phyloP scores from a whole-genome alignment of 1,140 invertebrate species.

The Trialeurodes vaporariorum region DNA sequence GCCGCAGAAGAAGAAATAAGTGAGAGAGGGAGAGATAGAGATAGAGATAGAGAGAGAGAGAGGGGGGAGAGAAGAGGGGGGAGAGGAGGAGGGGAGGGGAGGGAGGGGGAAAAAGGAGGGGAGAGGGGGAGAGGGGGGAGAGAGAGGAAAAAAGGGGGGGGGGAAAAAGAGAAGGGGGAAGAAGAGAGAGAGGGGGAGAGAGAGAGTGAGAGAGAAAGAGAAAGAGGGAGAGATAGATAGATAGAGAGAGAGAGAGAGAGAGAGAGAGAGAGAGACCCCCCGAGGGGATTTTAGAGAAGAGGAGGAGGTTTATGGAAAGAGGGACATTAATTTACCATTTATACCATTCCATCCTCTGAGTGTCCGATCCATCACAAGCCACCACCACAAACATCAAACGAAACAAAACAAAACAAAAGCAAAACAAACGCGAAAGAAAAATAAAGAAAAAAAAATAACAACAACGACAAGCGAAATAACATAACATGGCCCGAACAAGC shows the following conservation, averaged over 20 bases:
- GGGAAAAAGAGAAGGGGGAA: not conserved
- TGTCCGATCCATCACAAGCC: no score
- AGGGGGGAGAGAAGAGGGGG: not conserved
- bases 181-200: not conserved
- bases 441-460: no score
- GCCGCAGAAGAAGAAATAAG: not conserved
- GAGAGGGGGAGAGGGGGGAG: not conserved
- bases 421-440: no score
- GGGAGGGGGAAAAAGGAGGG: not conserved
- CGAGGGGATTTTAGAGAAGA: no score
- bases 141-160: not conserved
- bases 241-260: not conserved
- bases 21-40: not conserved
- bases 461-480: no score
- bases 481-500: no score
- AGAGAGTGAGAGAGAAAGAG: not conserved
- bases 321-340: no score
- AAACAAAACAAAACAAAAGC: no score
- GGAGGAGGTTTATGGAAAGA: no score
- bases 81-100: not conserved
- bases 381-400: no score
- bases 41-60: not conserved
- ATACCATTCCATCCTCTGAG: no score
- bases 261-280: no score
- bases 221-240: not conserved